Evolutionary conservation across 2,113 vertebrate species (phyloP), one percentile per base, ranked within the genome.

Genomic region (Platichthys stellatus): DNA sequence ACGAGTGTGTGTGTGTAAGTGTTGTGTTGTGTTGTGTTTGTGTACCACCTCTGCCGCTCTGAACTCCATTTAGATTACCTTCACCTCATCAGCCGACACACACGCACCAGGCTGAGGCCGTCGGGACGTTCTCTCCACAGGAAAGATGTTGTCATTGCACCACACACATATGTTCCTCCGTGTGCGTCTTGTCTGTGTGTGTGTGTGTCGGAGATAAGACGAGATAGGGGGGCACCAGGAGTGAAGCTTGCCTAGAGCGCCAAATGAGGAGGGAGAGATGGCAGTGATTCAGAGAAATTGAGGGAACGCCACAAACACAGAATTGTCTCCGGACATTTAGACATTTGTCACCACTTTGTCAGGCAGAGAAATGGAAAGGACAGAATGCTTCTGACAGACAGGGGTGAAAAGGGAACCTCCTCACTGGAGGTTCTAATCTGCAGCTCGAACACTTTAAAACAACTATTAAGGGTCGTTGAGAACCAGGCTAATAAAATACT

Each of bases 51-150:
- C 69, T 47, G 20, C 72, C 12, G 53, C 76, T 85, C 61, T 76
- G 78, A 84, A 66, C 81, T 81, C 86, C 89, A 86, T 90, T 88
- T 89, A 90, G 89, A 93, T 92, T 91, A 84, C 89, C 90, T 91
- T 92, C 88, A 93, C 92, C 89, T 90, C 90, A 90, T 91, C 87
- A 90, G 84, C 83, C 82, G 77, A 84, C 88, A 71, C 72, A 69
- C 76, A 75, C 74, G 81, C 76, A 75, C 76, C 80, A 35, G 84
- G 67, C 75, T 72, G 65, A 75, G 75, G 86, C 86, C 76, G 62
- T 28, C 49, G 89, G 88, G 92, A 91, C 65, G 23, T 28, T 9
- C 49, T 81, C 87, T 80, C 77, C 20, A 24, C 76, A 69, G 90
- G 78, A 74, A 69, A 75, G 72, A 87, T 88, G 83, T 90, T 89